phyloP scores from a whole-genome alignment of 2,888 invertebrate species.

The Philereme transversata region DNA sequence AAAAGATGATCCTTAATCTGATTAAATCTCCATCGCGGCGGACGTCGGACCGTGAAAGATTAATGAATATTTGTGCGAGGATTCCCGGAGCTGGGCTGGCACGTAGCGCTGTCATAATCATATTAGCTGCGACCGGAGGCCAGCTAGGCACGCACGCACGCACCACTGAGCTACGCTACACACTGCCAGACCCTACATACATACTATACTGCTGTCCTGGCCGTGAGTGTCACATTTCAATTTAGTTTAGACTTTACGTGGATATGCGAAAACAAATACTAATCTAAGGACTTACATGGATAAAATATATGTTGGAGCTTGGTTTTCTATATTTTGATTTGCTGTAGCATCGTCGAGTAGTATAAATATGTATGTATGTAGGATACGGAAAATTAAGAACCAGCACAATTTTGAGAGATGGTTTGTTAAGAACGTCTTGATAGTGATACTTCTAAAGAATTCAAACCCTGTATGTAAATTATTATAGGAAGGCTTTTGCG shows the following conservation, averaged over 20 bases:
- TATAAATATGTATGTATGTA: no score
- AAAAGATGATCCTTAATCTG: slow-evolving; percentile 84
- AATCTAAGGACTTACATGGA: not conserved
- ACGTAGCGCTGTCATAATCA: slow-evolving; percentile 84
- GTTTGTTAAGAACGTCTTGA: no score
- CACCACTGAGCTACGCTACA: slow-evolving; percentile 41
- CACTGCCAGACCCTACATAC: slow-evolving; percentile 46
- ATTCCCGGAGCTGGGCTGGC: slow-evolving; percentile 80
- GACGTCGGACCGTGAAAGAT: slow-evolving; percentile 84
- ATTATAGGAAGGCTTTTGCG: no score
- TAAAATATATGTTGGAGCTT: no score
- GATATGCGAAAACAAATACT: slow-evolving; percentile 5
- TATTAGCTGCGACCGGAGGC: slow-evolving; percentile 79
- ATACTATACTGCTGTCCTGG: slow-evolving; percentile 40
- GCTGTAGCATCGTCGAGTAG: no score
- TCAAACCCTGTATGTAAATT: no score
- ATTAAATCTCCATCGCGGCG: slow-evolving; percentile 84
- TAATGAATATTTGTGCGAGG: slow-evolving; percentile 84
- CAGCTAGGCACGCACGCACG: slow-evolving; percentile 72
- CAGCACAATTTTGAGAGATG: no score
- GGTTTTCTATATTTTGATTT: no score
- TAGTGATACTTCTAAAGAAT: no score
- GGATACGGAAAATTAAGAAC: no score
- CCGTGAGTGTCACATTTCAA: slow-evolving; percentile 29
- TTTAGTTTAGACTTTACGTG: slow-evolving; percentile 18